Base-by-base conservation (phyloP, 1,140 invertebrate genomes). In the Patella vulgata region DNA sequence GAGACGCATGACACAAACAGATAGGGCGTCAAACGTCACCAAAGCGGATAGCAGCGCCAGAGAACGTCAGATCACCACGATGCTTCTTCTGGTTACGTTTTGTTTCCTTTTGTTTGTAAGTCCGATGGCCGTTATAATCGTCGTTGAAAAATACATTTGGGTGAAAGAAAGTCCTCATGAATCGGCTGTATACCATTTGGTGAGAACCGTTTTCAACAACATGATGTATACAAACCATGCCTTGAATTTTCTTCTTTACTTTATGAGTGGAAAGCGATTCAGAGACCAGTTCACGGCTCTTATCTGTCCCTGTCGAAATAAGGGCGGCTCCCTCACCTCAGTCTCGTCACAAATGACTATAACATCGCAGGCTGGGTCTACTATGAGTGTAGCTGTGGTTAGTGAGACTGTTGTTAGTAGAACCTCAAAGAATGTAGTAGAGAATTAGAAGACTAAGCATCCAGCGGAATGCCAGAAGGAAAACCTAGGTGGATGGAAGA, bases 241-340 rank as follows among this genome's bases (percentile, higher is more conserved):
- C 40, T 12, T 64, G 23, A 69, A 69, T 56, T 69, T 69, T 27
- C n/a, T 63, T 40, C 52, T 69, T 8, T 69, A 69, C 54, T 69
- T 56, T 42, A 23, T 63, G 27, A 47, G 40, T 6, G 67, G 67
- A 11, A 11, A 39, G n/a, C 40, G 57, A 44, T 69, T 69, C 43
- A 33, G 67, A 14, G 28, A 30, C 8, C 57, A 70, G 51, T 46
- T 66, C 23, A 27, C 36, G 3, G 28, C 0, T 2, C 11, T 43
- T 42, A 4, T 63, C 21, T 33, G 60, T 36, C 5, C 14, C 14
- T 36, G 33, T 36, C 33, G 33, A 36, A 36, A 14, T 14, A 36
- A 5, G 33, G 14, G 33, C 33, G 14, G 33, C 33, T 14, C 6
- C 6, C 33, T 8, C n/a, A n/a, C n/a, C n/a, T n/a, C n/a, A n/a